Base-by-base conservation (phyloP, 2,888 invertebrate species). In the Belgica antarctica region DNA sequence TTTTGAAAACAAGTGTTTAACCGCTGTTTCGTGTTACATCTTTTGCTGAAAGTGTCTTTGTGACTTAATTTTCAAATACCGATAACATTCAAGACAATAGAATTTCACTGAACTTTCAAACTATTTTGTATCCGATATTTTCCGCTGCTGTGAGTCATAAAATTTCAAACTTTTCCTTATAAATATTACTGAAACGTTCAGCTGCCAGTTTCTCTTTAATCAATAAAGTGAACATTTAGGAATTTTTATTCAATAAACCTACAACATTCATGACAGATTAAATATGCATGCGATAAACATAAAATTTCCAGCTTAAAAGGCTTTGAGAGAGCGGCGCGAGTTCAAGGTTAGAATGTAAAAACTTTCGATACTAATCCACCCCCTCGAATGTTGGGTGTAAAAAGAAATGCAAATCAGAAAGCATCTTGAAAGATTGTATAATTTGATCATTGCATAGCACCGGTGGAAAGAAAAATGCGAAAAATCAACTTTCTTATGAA, bases 401-500 rank as follows among this genome's bases (percentile, higher is more conserved):
- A n/a, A n/a, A n/a, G n/a, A n/a, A n/a, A n/a, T n/a, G n/a, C n/a
- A n/a, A n/a, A n/a, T n/a, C n/a, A n/a, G n/a, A 7, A 52, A 22
- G 52, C 52, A 7, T 52, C 12, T 52, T 22, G n/a, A 52, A 41
- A 41, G 19, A 52, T 52, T 59, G 24, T 59, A 59, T 59, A 24
- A 59, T 15, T 59, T 27, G 59, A 25, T 59, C 10, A 59, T 27
- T n/a, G 22, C 8, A 52, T 52, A 24, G 12, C 59, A 27, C 7
- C 25, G 22, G 8, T 59, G 22, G 7, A 4, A 12, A 17, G 15
- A 19, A 19, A 52, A 19, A 52, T 7, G 24, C 27, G 27, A 24
- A 59, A 19, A 52, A 59, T 59, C 27, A 27, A 59, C 59, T 59
- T 59, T 59, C 59, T 59, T n/a, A n/a, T n/a, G n/a, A n/a, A n/a